phyloP scores from a whole-genome alignment of 2,888 invertebrate species.

The Tortrix viridana region DNA sequence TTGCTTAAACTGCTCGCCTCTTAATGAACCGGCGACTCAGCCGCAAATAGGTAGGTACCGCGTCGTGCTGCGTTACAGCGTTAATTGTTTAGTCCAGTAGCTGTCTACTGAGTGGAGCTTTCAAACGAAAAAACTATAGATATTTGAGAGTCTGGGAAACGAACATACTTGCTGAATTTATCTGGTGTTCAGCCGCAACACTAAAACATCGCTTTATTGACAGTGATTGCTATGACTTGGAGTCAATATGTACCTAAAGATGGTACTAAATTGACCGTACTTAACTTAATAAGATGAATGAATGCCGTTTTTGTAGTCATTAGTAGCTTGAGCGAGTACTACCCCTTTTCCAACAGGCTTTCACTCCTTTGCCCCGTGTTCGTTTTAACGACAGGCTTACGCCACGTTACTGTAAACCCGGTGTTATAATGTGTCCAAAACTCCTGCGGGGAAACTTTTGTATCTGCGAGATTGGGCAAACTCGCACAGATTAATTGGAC shows the following conservation, averaged over 20 bases:
- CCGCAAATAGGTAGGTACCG: constrained; percentile 43
- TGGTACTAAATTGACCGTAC: no score
- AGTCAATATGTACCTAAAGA: no score
- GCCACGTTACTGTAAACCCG: constrained; percentile 44
- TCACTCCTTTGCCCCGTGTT: constrained; percentile 45
- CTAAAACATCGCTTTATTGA: no score
- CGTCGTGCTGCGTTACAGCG: constrained; percentile 26
- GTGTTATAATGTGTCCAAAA: constrained; percentile 48
- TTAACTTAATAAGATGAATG: no score
- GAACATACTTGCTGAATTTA: no score
- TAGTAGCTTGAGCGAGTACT: constrained; percentile 18
- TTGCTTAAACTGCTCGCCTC: constrained; percentile 40
- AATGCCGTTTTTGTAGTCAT: no score
- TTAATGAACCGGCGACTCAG: constrained; percentile 51
- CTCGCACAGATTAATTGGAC: constrained; percentile 28
- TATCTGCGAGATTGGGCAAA: constrained; percentile 36
- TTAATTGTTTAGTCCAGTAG: constrained; percentile 27
- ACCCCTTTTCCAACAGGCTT: constrained; percentile 9
- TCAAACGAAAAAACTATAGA: no score
- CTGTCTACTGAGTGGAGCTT: neutral
- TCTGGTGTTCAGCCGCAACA: no score
- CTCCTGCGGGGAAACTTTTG: constrained; percentile 34
- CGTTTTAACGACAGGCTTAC: constrained; percentile 58
- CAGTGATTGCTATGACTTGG: no score
- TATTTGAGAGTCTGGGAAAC: no score